Conservation (phyloP, 64 coral and sea anemone genomes). For the Stylophora pistillata region DNA sequence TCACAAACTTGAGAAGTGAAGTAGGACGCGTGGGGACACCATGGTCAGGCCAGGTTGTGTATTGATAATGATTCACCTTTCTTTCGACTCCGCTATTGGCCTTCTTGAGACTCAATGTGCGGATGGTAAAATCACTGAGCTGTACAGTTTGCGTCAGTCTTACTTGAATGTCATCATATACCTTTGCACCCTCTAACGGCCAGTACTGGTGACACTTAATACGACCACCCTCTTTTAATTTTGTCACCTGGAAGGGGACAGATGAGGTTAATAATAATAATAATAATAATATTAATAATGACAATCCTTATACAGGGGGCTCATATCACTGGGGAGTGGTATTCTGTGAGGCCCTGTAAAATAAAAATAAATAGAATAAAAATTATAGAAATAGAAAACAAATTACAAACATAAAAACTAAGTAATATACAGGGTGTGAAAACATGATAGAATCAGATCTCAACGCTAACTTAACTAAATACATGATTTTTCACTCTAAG, state of each 20-base stretch:
- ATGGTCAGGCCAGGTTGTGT: slow-evolving; percentile 95
- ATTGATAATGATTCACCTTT: slow-evolving; percentile 84
- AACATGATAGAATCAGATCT: no score
- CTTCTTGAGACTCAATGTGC: slow-evolving; percentile 62
- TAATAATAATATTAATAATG: background rate
- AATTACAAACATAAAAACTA: no score
- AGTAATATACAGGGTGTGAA: no score
- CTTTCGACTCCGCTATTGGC: slow-evolving; percentile 59
- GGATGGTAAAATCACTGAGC: slow-evolving; percentile 84
- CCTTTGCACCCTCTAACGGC: slow-evolving; percentile 59
- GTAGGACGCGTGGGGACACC: slow-evolving; percentile 78
- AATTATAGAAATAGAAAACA: no score
- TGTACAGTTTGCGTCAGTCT: slow-evolving; percentile 58
- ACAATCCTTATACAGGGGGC: no score
- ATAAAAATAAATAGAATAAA: no score
- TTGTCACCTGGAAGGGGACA: slow-evolving; percentile 71
- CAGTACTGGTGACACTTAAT: slow-evolving; percentile 94
- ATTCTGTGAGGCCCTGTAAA: no score
- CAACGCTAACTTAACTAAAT: no score
- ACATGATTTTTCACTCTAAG: no score
- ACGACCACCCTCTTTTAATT: slow-evolving; percentile 83
- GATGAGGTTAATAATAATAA: background rate
- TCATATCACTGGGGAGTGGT: no score
- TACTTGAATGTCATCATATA: slow-evolving; percentile 62
- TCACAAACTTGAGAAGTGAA: slow-evolving; percentile 88